These are phyloP conservation scores for Raja brachyura DNA, from an alignment of 2,113 vertebrate genomes.

Conservation along the genomic window DNA sequence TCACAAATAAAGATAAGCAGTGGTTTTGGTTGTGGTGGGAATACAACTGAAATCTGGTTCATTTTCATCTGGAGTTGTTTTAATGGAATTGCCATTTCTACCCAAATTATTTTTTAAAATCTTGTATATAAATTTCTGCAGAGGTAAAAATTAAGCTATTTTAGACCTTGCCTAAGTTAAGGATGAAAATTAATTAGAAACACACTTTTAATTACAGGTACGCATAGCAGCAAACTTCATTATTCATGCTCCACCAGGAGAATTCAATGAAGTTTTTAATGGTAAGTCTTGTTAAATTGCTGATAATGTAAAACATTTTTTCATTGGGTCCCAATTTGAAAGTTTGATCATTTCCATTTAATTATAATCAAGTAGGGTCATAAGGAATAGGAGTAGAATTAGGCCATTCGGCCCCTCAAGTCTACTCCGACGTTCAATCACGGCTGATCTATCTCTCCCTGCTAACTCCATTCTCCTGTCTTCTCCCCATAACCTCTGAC, in stretches of 20 bases:
- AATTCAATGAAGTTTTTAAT: conserved; percentile 96
- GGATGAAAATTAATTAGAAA: conserved; percentile 33
- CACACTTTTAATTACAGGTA: conserved; percentile 61
- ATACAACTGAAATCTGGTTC: neutral
- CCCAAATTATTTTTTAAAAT: neutral
- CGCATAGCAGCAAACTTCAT: conserved; percentile 92
- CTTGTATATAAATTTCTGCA: neutral
- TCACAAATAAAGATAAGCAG: too few species aligned
- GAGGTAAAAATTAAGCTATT: conserved; percentile 21
- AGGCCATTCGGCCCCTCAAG: too few species aligned
- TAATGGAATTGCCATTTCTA: neutral
- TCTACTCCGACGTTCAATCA: too few species aligned
- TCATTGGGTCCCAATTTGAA: neutral
- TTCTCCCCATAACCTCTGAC: too few species aligned
- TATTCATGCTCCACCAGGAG: conserved; percentile 89
- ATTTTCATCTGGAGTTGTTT: neutral
- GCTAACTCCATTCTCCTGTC: too few species aligned
- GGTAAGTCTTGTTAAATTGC: conserved; percentile 61
- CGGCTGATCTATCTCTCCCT: too few species aligned
- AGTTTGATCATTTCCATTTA: neutral
- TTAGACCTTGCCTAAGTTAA: neutral
- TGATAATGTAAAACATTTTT: neutral
- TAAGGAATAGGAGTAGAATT: too few species aligned
- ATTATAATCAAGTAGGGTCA: neutral
- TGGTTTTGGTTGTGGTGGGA: neutral